These are phyloP conservation scores for Oceanites oceanicus DNA, from an alignment of 2,113 vertebrate species.

Conservation along the genomic window DNA sequence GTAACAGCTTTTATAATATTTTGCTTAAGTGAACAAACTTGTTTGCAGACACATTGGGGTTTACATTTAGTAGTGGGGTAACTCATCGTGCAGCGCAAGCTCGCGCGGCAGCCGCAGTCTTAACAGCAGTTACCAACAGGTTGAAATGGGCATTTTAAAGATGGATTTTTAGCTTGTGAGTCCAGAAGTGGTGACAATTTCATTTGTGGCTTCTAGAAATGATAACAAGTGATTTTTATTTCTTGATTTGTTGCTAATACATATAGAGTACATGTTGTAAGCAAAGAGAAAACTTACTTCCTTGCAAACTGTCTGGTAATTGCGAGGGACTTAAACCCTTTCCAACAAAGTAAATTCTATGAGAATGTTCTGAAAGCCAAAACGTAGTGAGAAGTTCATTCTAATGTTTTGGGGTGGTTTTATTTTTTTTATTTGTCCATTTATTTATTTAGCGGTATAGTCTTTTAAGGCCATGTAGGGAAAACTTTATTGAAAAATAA, in stretches of 20 bases:
- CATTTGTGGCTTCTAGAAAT: not conserved
- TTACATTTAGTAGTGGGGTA: not conserved
- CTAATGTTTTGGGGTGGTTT: no score
- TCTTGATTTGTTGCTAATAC: not conserved
- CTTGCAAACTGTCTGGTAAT: not conserved
- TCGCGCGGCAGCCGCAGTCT: accelerated
- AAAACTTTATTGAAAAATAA: not conserved
- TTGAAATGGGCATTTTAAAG: not conserved
- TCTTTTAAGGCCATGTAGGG: not conserved
- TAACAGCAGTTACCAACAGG: not conserved
- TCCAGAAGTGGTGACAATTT: not conserved
- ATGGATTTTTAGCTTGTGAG: not conserved
- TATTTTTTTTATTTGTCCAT: not conserved
- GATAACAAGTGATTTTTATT: not conserved
- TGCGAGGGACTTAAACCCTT: not conserved
- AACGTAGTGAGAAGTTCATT: not conserved
- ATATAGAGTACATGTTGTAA: not conserved
- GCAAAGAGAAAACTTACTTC: not conserved
- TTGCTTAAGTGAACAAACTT: not conserved
- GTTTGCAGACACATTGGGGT: not conserved
- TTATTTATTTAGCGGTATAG: not conserved
- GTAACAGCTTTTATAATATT: not conserved
- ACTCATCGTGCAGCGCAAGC: not conserved
- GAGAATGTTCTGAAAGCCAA: not conserved
- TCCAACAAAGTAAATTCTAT: not conserved